Evolutionary conservation across 1,140 invertebrate genomes (phyloP).

Genomic region (Drosophila tsacasi): DNA sequence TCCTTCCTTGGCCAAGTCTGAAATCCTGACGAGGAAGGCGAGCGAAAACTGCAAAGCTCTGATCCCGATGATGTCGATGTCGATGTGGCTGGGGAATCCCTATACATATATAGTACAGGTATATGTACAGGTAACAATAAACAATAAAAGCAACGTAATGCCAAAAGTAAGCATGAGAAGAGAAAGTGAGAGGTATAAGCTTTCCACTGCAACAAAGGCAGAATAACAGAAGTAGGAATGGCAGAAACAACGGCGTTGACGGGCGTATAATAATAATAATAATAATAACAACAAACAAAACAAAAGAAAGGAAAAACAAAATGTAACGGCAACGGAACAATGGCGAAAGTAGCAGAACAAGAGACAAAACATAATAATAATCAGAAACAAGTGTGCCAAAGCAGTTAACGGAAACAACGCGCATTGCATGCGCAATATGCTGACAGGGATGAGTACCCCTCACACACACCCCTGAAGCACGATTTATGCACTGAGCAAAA

Average conservation of each 20-base stretch:
- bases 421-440: conserved; percentile 80
- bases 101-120: not conserved
- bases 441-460: conserved; percentile 58
- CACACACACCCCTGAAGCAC: conserved; percentile 4
- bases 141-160: conserved; percentile 57
- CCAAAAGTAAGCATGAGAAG: conserved; percentile 36
- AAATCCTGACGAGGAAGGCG: conserved; percentile 16
- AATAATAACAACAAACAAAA: conserved; percentile 58
- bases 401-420: conserved; percentile 83
- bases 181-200: conserved; percentile 34
- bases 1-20: conserved; percentile 1
- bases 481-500: not conserved
- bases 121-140: conserved; percentile 44
- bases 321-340: conserved; percentile 61
- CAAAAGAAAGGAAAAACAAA: conserved; percentile 60
- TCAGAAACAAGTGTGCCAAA: conserved; percentile 84
- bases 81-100: conserved; percentile 16
- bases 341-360: conserved; percentile 73
- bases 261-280: conserved; percentile 69
- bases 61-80: conserved; percentile 30
- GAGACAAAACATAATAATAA: conserved; percentile 81
- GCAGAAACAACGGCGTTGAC: conserved; percentile 52
- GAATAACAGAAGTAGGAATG: conserved; percentile 30
- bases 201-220: conserved; percentile 40
- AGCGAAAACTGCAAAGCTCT: conserved; percentile 26